Conservation (phyloP, 2,797 vertebrate genomes). For the Rhabdophis nuchalis region DNA sequence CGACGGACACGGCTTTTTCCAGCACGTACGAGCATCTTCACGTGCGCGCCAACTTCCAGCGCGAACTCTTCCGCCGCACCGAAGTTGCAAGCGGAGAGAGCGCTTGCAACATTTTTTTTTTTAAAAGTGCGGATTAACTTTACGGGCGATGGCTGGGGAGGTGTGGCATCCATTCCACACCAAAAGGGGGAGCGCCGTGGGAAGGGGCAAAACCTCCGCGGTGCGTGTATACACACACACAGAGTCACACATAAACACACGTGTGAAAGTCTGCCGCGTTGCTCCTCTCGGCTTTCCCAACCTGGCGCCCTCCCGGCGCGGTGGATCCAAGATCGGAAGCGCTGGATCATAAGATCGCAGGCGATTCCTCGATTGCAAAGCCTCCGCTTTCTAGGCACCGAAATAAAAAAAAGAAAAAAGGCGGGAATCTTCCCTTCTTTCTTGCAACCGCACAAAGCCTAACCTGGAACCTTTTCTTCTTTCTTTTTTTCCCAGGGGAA, state of each 20-base stretch:
- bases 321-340: not conserved
- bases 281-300: not conserved
- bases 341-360: not conserved
- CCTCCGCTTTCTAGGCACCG: not conserved
- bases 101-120: too few relatives aligned
- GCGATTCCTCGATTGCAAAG: not conserved
- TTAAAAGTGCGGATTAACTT: not conserved
- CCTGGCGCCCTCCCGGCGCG: not conserved
- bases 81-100: not conserved
- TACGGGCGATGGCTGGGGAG: not conserved
- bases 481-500: not conserved
- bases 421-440: not conserved
- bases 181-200: too few relatives aligned
- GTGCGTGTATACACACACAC: not conserved
- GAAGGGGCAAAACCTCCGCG: not conserved
- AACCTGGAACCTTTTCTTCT: not conserved
- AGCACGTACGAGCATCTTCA: not conserved
- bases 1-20: not conserved
- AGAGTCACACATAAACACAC: not conserved
- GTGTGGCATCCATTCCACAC: not conserved
- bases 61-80: not conserved
- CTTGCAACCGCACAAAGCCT: not conserved
- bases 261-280: not conserved
- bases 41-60: not conserved
- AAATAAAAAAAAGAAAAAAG: not conserved